A percentile compares a stretch with the other conserved stretches of the same genome.
These are phyloP conservation scores for Ptiloglossa arizonensis DNA, from an alignment of 1,140 invertebrate species.

Conservation along the genomic window DNA sequence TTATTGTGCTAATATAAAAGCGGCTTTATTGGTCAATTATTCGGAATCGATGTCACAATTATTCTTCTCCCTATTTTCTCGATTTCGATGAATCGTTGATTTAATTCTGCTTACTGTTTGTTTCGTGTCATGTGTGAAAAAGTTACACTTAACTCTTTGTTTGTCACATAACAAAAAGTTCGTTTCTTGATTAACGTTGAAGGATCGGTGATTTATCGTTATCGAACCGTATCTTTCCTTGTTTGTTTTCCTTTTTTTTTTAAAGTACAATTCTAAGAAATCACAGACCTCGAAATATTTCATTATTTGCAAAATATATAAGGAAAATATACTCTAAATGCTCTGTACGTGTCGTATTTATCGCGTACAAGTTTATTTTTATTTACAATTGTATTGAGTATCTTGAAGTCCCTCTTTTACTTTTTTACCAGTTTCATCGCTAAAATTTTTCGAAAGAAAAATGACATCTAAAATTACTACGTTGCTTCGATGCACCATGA, in stretches of 20 bases:
- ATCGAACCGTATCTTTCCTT: neutral
- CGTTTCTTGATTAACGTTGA: neutral
- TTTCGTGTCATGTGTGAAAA: neutral
- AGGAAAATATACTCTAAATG: conserved; percentile 43
- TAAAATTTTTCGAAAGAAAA: neutral
- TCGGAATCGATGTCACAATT: conserved; percentile 45
- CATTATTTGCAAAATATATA: conserved; percentile 23
- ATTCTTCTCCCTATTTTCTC: conserved; percentile 26
- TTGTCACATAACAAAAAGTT: neutral
- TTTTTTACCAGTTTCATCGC: neutral
- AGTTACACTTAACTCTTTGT: neutral
- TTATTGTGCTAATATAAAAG: conserved; percentile 77
- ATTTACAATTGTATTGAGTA: conserved; percentile 36
- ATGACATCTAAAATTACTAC: neutral
- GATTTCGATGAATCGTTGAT: neutral
- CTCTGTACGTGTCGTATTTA: neutral
- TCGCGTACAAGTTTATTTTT: conserved; percentile 45
- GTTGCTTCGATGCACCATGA: conserved; percentile 20
- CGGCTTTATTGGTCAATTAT: conserved; percentile 75
- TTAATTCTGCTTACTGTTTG: neutral
- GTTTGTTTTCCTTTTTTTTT: neutral
- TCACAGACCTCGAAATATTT: conserved; percentile 35
- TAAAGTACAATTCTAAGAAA: conserved; percentile 19
- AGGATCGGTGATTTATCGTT: neutral
- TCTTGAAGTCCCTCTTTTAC: neutral